Base-by-base conservation (phyloP, 2,797 vertebrate genomes). In the Phrynocephalus vlangalii region DNA sequence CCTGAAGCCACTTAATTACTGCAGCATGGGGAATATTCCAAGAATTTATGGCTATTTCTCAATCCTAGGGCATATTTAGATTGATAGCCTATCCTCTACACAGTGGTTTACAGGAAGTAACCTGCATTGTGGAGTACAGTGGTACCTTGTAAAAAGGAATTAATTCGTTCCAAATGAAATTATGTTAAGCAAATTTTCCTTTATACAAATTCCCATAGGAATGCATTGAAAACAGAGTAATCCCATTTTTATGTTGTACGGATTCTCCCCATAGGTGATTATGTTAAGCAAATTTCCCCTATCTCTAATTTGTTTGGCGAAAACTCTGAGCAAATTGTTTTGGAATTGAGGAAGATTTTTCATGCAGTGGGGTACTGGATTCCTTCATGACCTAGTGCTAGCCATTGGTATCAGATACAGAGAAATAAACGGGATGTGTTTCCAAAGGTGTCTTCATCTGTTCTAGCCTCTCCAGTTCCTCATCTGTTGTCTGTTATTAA, bases 1-100 rank as follows among this genome's bases (percentile, higher is more conserved):
- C 13, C 16, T 81, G 44, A 68, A 88, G n/a, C 68, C 77, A 79
- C 13, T 66, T 84, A 33, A 81, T 82, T 73, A 73, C 20, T 73
- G 68, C 85, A 63, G 18, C 26, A 60, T 56, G 44, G 26, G 4
- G 5, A 79, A 66, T 70, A 71, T 48, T 84, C 52, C 48, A 63
- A 72, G 5, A 87, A 24, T 70, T 26, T 56, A 38, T n/a, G 83
- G 44, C 30, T 60, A 24, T 18, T 70, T 83, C 56, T 68, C 16
- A 70, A 77, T 56, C 16, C 86, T 77, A 68, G 24, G 16, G 16
- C 48, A 56, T 77, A 56, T 28, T 75, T 56, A 77, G 60, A 81
- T 50, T 68, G 30, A 68, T 68, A 87, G 7, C 48, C 20, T 48
- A 68, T 30, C 16, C 4, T 87, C 9, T 38, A 56, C 13, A n/a